Conservation (phyloP, 2,888 invertebrate genomes). For the Netelia virgata region DNA sequence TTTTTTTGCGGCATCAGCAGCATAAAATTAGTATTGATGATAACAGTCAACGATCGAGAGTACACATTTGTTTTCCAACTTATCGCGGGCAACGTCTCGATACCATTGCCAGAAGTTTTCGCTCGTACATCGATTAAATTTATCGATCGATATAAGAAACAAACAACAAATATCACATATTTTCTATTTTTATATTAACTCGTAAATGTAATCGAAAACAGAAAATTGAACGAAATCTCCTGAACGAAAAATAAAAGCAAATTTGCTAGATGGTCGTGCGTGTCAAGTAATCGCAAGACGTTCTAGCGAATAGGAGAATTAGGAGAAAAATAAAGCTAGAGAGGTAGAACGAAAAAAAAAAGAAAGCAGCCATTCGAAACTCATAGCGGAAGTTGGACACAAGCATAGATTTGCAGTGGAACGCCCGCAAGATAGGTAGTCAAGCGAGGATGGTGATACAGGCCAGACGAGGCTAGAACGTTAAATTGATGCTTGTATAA, state of each 20-base stretch:
- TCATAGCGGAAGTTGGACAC: slow-evolving; percentile 68
- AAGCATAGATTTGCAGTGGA: slow-evolving; percentile 74
- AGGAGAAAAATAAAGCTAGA: slow-evolving; percentile 18
- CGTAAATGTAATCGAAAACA: slow-evolving; percentile 4
- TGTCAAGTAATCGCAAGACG: slow-evolving; percentile 13
- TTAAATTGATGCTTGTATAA: slow-evolving; percentile 71
- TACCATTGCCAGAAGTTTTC: neutral
- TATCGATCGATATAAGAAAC: neutral
- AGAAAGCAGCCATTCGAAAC: slow-evolving; percentile 64
- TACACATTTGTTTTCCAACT: slow-evolving; percentile 18
- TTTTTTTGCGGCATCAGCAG: slow-evolving; percentile 4
- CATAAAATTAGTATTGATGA: slow-evolving; percentile 40
- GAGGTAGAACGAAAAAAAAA: slow-evolving; percentile 20
- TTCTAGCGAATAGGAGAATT: slow-evolving; percentile 33
- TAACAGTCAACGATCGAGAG: slow-evolving; percentile 19
- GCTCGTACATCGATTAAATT: neutral
- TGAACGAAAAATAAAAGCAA: slow-evolving; percentile 1
- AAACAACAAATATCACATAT: neutral
- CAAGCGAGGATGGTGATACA: slow-evolving; percentile 76
- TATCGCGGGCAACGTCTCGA: neutral
- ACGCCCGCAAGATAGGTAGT: slow-evolving; percentile 73
- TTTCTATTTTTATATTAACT: neutral
- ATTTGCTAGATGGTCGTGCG: neutral
- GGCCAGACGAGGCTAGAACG: slow-evolving; percentile 77
- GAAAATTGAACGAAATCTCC: neutral